Conservation (phyloP, 2,888 invertebrate genomes). For the Hirudinaria manillensis region DNA sequence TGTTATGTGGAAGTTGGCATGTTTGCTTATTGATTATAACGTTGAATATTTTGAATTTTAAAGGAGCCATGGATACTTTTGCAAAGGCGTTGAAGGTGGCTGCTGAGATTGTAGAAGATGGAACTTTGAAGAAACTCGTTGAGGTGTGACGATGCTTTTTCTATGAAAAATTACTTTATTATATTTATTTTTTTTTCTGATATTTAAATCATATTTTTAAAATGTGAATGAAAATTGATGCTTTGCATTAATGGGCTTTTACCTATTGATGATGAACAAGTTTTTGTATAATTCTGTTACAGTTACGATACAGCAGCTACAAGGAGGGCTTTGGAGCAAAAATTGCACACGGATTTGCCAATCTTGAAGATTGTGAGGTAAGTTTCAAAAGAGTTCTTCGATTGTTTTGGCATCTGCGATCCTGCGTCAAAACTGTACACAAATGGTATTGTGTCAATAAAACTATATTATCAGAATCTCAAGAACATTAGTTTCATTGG, state of each 20-base stretch:
- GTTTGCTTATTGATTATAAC: background rate
- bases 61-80: constrained; percentile 60
- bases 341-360: constrained; percentile 58
- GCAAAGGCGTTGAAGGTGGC: constrained; percentile 61
- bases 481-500: no score
- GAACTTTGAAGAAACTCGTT: constrained; percentile 59
- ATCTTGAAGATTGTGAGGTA: constrained; percentile 57
- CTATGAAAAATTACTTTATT: background rate
- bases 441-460: no score
- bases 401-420: constrained; percentile 45
- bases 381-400: background rate
- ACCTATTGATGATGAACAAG: no score
- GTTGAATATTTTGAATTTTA: background rate
- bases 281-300: constrained; percentile 41
- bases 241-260: no score
- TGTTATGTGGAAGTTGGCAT: no score
- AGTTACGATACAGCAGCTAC: constrained; percentile 63
- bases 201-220: no score
- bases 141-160: constrained; percentile 54
- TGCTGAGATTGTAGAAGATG: constrained; percentile 59
- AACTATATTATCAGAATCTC: no score
- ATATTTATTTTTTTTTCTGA: background rate
- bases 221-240: no score
- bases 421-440: no score
- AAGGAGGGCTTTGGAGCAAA: constrained; percentile 61